Conservation (phyloP, 2,888 invertebrate species). For the Lithophane leautieri region DNA sequence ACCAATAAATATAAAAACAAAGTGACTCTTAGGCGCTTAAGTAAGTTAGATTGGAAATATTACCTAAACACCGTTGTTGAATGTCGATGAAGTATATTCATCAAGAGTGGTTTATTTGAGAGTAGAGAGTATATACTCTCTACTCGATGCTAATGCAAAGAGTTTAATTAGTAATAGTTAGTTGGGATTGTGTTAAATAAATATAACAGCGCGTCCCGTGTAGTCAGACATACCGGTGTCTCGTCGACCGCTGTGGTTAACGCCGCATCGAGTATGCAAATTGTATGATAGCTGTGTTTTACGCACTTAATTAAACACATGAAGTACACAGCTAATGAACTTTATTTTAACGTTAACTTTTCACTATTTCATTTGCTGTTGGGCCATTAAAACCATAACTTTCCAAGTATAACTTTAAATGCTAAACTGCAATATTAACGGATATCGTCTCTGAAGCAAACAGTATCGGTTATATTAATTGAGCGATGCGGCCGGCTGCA, state of each 20-base stretch:
- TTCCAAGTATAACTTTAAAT: slow-evolving; percentile 29
- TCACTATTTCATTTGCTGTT: slow-evolving; percentile 53
- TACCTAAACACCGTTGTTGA: neutral
- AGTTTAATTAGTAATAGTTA: slow-evolving; percentile 5
- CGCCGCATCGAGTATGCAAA: slow-evolving; percentile 62
- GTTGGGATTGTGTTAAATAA: slow-evolving; percentile 31
- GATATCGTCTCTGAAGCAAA: slow-evolving; percentile 32
- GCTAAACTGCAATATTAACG: slow-evolving; percentile 37
- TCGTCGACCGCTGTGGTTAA: slow-evolving; percentile 50
- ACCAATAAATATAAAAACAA: too few relatives aligned
- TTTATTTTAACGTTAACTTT: slow-evolving; percentile 52
- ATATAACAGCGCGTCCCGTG: slow-evolving; percentile 37
- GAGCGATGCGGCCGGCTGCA: slow-evolving; percentile 85
- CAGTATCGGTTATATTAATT: slow-evolving; percentile 68
- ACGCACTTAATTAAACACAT: slow-evolving; percentile 67
- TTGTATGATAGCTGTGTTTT: slow-evolving; percentile 59
- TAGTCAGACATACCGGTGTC: slow-evolving; percentile 47
- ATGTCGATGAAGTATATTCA: neutral
- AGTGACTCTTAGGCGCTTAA: too few relatives aligned
- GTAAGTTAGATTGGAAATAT: neutral
- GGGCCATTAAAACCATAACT: slow-evolving; percentile 45
- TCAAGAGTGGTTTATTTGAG: neutral
- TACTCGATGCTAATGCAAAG: neutral
- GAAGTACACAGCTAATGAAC: slow-evolving; percentile 52
- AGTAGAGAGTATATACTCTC: neutral